Evolutionary conservation across 2,888 invertebrate genomes (phyloP), one percentile per base, ranked within the genome.

Genomic region (Fragum whitleyi): DNA sequence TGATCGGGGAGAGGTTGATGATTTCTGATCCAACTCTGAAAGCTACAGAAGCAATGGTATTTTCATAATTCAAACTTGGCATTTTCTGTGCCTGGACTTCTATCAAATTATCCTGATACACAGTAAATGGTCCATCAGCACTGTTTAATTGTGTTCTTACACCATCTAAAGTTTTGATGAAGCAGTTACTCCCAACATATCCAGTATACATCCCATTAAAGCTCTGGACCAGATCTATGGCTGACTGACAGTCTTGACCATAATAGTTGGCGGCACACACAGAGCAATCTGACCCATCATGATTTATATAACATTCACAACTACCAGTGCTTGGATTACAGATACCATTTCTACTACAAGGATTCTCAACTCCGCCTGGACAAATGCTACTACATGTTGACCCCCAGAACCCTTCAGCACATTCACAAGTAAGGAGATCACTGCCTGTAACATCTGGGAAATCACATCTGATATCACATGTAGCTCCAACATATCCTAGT

Each of bases 351-450:
- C 76, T 72, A 53, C 71, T 78, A 69, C 91, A 91, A 2, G 86
- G 67, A 36, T 79, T 87, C n/a, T 51, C 26, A 11, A 74, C 57
- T 23, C 90, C 91, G 26, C 89, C 89, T 28, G 86, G 88, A 61
- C 91, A 91, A 3, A 59, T 69, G n/a, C 69, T 26, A 6, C 77
- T 70, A 74, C 91, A 91, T 1, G 39, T 28, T 14, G 69, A 7
- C 23, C 90, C 90, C 77, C 82, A 89, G 78, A 86, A 90, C 6
- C 90, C 91, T 26, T 57, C 16, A 21, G 77, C 70, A 81, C 90
- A 90, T 6, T 36, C 69, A 77, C 88, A 89, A 23, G 62, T 51
- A 14, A 72, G 3, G 0, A 47, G 51, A 51, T 81, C 65, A 55
- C 42, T 53, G 16, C n/a, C n/a, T 9, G 67, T 67, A 1, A 32